phyloP scores from a whole-genome alignment of 2,113 vertebrate genomes.

The Diglossa brunneiventris region DNA sequence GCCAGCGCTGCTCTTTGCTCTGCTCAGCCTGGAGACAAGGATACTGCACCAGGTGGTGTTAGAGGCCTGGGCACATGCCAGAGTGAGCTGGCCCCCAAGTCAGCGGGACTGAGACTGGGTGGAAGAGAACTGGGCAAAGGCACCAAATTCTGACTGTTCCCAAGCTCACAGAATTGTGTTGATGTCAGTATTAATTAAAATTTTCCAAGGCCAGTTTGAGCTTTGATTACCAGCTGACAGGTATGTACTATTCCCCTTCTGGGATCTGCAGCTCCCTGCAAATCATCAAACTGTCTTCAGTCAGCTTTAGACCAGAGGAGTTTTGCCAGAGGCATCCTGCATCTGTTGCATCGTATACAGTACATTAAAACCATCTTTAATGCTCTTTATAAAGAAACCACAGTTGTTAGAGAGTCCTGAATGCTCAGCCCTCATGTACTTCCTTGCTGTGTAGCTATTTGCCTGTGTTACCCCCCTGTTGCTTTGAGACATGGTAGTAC shows the following conservation, averaged over 20 bases:
- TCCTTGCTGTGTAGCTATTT: conserved; percentile 38
- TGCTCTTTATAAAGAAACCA: conserved; percentile 61
- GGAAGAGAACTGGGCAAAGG: not conserved
- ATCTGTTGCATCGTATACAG: conserved; percentile 60
- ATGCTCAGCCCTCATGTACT: conserved; percentile 23
- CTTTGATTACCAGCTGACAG: conserved; percentile 72
- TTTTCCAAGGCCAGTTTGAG: not conserved
- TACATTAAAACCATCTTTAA: conserved; percentile 77
- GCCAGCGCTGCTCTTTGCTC: not conserved
- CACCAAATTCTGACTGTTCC: not conserved
- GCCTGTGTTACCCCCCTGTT: conserved; percentile 1
- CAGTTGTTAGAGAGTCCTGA: conserved; percentile 38
- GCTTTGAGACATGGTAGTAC: conserved; percentile 46
- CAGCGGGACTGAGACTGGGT: not conserved
- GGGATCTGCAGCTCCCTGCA: conserved; percentile 58
- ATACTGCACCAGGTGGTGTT: accelerated
- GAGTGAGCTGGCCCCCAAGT: not conserved
- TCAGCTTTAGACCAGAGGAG: conserved; percentile 53
- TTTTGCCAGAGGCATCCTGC: conserved; percentile 69
- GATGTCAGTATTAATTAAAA: conserved; percentile 72
- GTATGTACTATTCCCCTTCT: conserved; percentile 63
- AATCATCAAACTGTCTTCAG: conserved; percentile 77
- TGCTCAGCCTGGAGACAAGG: not conserved
- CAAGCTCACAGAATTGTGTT: conserved; percentile 29
- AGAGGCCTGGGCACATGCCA: not conserved